phyloP scores from a whole-genome alignment of 2,888 invertebrate genomes.

The Pachymerium ferrugineum region DNA sequence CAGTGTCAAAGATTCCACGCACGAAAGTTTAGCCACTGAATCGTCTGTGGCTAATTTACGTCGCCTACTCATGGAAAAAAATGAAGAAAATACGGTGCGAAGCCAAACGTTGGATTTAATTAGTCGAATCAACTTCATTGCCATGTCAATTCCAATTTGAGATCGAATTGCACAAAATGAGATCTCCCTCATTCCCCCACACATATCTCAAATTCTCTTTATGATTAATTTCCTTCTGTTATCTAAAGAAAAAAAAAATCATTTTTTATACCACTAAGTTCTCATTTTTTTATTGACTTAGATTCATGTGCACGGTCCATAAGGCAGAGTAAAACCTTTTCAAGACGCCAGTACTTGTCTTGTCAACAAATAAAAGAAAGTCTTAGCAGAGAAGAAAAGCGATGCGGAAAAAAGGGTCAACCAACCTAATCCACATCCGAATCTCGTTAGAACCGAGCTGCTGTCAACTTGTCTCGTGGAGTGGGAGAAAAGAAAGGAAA shows the following conservation, averaged over 20 bases:
- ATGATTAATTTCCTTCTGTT: not conserved
- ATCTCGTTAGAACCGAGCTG: not conserved
- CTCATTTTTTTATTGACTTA: too few relatives aligned
- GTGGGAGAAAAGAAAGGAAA: not conserved
- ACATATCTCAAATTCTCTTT: too few relatives aligned
- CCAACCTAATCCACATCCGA: constrained; percentile 3
- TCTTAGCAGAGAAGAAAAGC: not conserved
- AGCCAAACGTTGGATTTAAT: not conserved
- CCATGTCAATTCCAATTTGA: not conserved
- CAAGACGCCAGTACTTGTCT: not conserved
- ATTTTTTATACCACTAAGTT: too few relatives aligned
- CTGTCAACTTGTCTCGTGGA: constrained; percentile 3
- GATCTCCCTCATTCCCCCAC: too few relatives aligned
- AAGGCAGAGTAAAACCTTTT: too few relatives aligned
- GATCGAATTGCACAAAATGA: not conserved
- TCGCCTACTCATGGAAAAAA: not conserved
- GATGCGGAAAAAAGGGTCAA: not conserved
- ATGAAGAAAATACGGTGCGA: not conserved
- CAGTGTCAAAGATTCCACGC: not conserved
- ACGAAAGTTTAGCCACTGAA: not conserved
- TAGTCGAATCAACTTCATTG: not conserved
- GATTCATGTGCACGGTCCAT: too few relatives aligned
- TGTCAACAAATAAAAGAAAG: not conserved
- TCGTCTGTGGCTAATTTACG: not conserved
- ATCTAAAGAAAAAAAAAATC: not conserved